phyloP scores from a whole-genome alignment of 2,888 invertebrate species.

The Sicus ferrugineus region DNA sequence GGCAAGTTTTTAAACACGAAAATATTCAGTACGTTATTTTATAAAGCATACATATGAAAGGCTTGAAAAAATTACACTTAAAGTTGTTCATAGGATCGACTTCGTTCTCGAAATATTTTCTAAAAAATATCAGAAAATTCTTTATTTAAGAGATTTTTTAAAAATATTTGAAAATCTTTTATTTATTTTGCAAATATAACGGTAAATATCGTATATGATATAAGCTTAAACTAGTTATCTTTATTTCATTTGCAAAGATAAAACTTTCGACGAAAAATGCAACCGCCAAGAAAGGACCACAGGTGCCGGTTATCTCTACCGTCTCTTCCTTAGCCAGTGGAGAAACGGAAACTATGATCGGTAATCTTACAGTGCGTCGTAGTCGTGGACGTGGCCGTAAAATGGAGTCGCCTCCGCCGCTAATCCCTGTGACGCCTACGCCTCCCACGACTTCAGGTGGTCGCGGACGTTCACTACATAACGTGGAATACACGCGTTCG shows the following conservation, averaged over 20 bases:
- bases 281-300: slow-evolving; percentile 52
- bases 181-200: too few species aligned
- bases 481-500: slow-evolving; percentile 48
- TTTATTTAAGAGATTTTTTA: too few species aligned
- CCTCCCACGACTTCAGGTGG: slow-evolving; percentile 35
- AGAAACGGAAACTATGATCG: slow-evolving; percentile 56
- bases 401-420: slow-evolving; percentile 49
- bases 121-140: too few species aligned
- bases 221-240: too few species aligned
- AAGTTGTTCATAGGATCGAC: too few species aligned
- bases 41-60: too few species aligned
- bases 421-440: slow-evolving; percentile 35
- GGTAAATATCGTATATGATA: too few species aligned
- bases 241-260: slow-evolving; percentile 36
- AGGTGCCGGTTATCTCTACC: slow-evolving; percentile 76
- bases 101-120: too few species aligned
- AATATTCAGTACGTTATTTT: too few species aligned
- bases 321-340: slow-evolving; percentile 74
- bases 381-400: slow-evolving; percentile 55
- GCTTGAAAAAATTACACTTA: too few species aligned
- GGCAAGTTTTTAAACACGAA: too few species aligned
- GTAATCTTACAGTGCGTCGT: slow-evolving; percentile 53
- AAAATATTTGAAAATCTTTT: too few species aligned
- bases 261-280: slow-evolving; percentile 48
- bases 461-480: slow-evolving; percentile 52